Evolutionary conservation across 1,140 invertebrate species (phyloP), one percentile per base, ranked within the genome.

Genomic region (Drosophila mauritiana): DNA sequence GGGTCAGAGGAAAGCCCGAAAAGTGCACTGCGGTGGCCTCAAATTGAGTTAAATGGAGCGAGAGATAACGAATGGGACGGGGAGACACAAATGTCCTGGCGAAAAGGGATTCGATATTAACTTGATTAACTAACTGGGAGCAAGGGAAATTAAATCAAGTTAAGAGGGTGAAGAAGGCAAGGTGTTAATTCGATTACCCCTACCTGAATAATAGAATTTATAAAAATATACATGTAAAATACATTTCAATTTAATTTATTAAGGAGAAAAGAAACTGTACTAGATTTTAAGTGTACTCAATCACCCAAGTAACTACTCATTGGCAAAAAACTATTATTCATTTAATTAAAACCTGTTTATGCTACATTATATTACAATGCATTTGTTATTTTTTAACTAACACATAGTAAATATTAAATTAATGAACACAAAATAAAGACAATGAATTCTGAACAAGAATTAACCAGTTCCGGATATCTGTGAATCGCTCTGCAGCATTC

Each of bases 31-130:
- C 55, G 82, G 73, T 73, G 68, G 65, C 45, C 57, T 80, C 65
- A 77, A 86, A 84, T 72, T 86, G 78, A 70, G 54, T 86, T 84
- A 77, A 86, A 77, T 85, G 73, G 52, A 75, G 51, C 61, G 52
- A 48, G 40, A 53, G 53, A 75, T 57, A 65, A 65, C 53, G 56
- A 61, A 75, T 75, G 64, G 57, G 37, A 64, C 67, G 17, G 40
- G 43, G 27, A 70, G 34, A 56, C 42, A 34, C 40, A 36, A 25
- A 39, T 17, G 37, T 36, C 49, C 51, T 12, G 36, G 34, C n/a
- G 25, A 31, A 48, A 69, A 27, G 45, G 51, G 36, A 70, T 69
- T 70, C 51, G 49, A 70, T 70, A 70, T 70, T 27, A 56, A 70
- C 42, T 70, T 70, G 64, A 70, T 70, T 70, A 70, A 57, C 64